Base-by-base conservation (phyloP, 1,140 invertebrate genomes). In the Zaprionus taronus region DNA sequence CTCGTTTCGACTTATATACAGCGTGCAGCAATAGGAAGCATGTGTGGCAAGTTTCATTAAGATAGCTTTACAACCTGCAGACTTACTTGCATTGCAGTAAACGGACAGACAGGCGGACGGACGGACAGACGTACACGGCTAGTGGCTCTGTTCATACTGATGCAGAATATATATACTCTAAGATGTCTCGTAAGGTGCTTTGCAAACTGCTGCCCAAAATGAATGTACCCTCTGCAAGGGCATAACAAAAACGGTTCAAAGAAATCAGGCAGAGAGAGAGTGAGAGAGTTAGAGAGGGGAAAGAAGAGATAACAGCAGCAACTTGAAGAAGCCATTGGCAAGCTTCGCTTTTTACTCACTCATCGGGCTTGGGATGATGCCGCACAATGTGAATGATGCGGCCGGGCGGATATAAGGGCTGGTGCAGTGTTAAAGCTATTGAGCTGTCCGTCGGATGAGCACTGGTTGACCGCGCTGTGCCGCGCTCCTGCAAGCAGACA, bases 301-400 rank as follows among this genome's bases (percentile, higher is more conserved):
- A 6, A 41, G 38, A 6, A 41, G 38, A 41, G 44, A 51, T 51
- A 24, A 15, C 47, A 24, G 12, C 17, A 51, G 47, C 47, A 24
- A 20, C 12, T 51, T 5, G 47, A 9, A 11, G 20, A 0, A 12
- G 47, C 20, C 20, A 12, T 6, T 51, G 47, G 20, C 47, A 14
- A 20, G 17, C 20, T 24, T 5, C 47, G 47, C 20, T 49, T 51
- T 24, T 51, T 75, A 96, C 96, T 96, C 93, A 97, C 97, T 96
- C 95, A 85, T 95, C 95, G 85, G 96, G 95, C 64, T 95, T 96
- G 20, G 97, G 96, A 94, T 98, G 97, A 93, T 97, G 97, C 61
- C 97, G 94, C 53, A 98, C 97, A 34, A 98, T 95, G 91, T 98
- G 98, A 53, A 98, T 97, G 66, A 98, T 98, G 81, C 95, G 95